phyloP scores from a whole-genome alignment of 1,140 invertebrate genomes.

The Platyura marginata region DNA sequence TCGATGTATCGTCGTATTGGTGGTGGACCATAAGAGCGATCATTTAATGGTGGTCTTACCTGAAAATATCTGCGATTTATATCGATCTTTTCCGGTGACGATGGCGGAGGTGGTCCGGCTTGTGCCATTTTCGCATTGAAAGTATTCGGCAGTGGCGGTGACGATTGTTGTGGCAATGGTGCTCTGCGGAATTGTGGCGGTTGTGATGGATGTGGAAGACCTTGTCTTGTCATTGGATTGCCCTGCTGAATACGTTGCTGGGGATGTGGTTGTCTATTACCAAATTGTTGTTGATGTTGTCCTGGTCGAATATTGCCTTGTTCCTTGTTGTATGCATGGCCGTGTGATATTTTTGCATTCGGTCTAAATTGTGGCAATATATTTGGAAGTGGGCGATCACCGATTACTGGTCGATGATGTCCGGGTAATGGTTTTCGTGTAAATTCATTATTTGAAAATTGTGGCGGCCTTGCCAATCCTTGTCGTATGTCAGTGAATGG shows the following conservation, averaged over 20 bases:
- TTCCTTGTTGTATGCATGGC: constrained; percentile 15
- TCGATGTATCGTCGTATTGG: background rate
- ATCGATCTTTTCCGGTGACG: background rate
- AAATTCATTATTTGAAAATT: constrained; percentile 22
- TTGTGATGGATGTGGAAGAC: background rate
- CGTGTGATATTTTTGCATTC: constrained; percentile 36
- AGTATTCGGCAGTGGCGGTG: constrained; percentile 6
- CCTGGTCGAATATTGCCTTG: constrained; percentile 19
- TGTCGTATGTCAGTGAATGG: constrained; percentile 20
- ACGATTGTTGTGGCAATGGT: constrained; percentile 1
- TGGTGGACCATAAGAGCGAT: background rate
- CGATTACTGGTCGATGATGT: constrained; percentile 21
- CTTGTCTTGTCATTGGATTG: background rate
- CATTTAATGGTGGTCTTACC: background rate
- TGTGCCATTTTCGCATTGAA: background rate
- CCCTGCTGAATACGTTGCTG: constrained; percentile 8
- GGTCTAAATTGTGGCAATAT: constrained; percentile 51
- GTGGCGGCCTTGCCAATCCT: constrained; percentile 14
- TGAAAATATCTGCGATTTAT: background rate
- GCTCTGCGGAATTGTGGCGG: too few species aligned
- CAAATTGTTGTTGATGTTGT: constrained; percentile 21
- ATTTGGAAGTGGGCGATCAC: constrained; percentile 35
- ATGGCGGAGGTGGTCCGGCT: background rate
- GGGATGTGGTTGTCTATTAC: constrained; percentile 10
- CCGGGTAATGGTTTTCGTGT: constrained; percentile 20